These are phyloP conservation scores for Diplodus sargus DNA, from an alignment of 2,797 vertebrate genomes.

Conservation along the genomic window DNA sequence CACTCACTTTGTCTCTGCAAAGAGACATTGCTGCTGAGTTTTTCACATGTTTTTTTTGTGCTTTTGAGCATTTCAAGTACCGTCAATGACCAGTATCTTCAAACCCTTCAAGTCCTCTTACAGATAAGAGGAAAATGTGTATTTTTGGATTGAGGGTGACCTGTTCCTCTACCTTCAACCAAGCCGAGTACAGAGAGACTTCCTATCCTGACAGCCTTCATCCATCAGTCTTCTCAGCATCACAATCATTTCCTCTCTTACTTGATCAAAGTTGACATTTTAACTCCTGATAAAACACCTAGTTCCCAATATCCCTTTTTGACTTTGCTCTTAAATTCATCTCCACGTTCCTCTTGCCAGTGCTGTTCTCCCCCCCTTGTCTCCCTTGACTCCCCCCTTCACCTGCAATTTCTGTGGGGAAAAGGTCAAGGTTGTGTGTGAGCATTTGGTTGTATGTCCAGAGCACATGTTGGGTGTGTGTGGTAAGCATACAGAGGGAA, in stretches of 20 bases:
- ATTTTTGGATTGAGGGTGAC: too few species aligned
- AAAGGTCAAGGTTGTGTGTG: conserved; percentile 82
- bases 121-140: too few species aligned
- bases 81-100: too few species aligned
- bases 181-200: too few species aligned
- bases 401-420: conserved; percentile 64
- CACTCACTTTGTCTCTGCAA: too few species aligned
- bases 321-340: conserved; percentile 68
- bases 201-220: not conserved
- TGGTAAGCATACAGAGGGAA: conserved; percentile 63
- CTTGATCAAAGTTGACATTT: conserved; percentile 39
- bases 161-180: too few species aligned
- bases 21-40: too few species aligned
- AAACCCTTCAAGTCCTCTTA: too few species aligned
- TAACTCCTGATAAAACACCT: not conserved
- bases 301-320: conserved; percentile 17
- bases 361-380: conserved; percentile 17
- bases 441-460: conserved; percentile 51
- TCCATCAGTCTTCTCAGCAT: not conserved
- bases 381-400: conserved; percentile 41
- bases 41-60: too few species aligned
- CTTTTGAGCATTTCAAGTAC: too few species aligned
- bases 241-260: not conserved
- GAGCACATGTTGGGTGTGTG: conserved; percentile 43
- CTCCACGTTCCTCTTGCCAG: conserved; percentile 51